These are phyloP conservation scores for Mesitornis unicolor DNA, from an alignment of 2,113 vertebrate species.

Conservation along the genomic window DNA sequence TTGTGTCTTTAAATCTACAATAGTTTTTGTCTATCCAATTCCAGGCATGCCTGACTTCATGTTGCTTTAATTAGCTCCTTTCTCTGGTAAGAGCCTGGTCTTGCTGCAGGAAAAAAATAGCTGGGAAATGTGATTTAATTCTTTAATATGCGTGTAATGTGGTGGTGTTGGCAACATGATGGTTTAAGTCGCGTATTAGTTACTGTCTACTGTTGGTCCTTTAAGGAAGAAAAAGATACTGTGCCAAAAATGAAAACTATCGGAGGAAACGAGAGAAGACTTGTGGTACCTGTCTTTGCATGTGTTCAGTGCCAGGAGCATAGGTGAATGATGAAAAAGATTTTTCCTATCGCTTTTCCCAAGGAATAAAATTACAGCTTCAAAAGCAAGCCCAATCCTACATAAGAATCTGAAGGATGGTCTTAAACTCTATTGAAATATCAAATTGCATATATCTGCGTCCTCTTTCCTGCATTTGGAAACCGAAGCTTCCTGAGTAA, in stretches of 20 bases:
- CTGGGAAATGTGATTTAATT: not conserved
- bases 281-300: not conserved
- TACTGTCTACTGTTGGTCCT: not conserved
- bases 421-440: not conserved
- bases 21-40: not conserved
- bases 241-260: not conserved
- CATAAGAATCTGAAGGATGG: not conserved
- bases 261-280: not conserved
- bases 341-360: constrained; percentile 8
- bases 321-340: not conserved
- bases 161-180: not conserved
- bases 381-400: not conserved
- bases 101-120: not conserved
- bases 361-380: constrained; percentile 51
- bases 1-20: not conserved
- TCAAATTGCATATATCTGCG: not conserved
- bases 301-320: not conserved
- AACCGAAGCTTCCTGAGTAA: not conserved
- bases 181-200: not conserved
- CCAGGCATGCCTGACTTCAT: not conserved
- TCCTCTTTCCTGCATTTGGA: not conserved
- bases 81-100: not conserved
- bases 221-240: not conserved
- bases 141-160: not conserved
- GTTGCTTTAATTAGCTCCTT: not conserved